Evolutionary conservation across 2,888 invertebrate genomes (phyloP).

Genomic region (Apodemia duryi): DNA sequence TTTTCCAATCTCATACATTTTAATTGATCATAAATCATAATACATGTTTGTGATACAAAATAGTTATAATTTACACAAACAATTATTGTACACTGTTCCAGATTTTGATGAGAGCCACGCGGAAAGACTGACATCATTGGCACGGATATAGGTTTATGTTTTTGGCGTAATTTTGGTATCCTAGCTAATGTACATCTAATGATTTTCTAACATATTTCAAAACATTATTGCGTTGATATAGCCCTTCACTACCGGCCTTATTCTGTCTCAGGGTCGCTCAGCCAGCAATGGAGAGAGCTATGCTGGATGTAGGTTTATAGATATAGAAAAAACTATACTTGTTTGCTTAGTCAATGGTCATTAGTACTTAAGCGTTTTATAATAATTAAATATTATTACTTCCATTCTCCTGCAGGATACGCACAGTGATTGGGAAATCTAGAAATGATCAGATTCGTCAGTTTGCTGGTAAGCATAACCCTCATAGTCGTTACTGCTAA

Average conservation of each 20-base stretch:
- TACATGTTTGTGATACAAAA: neutral
- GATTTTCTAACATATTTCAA: constrained; percentile 1
- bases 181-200: neutral
- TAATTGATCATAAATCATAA: too few relatives aligned
- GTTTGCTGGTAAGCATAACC: too few relatives aligned
- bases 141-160: constrained; percentile 10
- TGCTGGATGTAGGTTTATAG: neutral
- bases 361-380: too few relatives aligned
- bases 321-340: neutral
- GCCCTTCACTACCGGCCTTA: constrained; percentile 11
- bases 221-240: constrained; percentile 1
- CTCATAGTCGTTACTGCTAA: too few relatives aligned
- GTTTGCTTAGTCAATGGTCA: neutral
- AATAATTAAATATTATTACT: too few relatives aligned
- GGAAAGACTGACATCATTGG: constrained; percentile 10
- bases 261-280: neutral
- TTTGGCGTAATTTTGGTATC: constrained; percentile 11
- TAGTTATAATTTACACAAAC: neutral
- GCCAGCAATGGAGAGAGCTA: constrained; percentile 5
- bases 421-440: too few relatives aligned
- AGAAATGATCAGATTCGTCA: too few relatives aligned
- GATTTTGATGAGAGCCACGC: constrained; percentile 1
- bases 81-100: neutral
- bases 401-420: too few relatives aligned
- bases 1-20: too few relatives aligned